Base-by-base conservation (phyloP, 2,797 vertebrate species). In the Acanthopagrus latus region DNA sequence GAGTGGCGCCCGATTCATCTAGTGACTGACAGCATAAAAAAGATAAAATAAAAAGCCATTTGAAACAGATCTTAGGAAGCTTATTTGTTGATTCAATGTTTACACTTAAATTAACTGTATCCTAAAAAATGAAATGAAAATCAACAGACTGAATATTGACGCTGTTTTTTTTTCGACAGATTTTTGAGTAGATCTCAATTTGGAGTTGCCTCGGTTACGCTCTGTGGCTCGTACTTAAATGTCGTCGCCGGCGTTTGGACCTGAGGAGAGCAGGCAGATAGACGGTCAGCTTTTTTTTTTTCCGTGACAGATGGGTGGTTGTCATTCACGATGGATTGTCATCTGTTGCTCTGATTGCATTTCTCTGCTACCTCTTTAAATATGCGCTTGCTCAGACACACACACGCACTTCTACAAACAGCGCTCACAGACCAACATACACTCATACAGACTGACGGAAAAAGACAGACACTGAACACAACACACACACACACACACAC, bases 361-460 rank as follows among this genome's bases (percentile, higher is more conserved):
- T 87, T 88, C 86, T 94, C 81, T 86, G 91, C 93, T 94, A 93
- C 93, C 93, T 93, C 93, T 91, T 88, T 81, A 72, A 90, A 85
- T 81, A 79, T 78, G 83, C 57, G 83, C 91, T 89, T 89, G 78
- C 72, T 88, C 79, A 58, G 11, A 74, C 67, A 83, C 86, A 83
- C 27, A 27, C 27, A 84, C 38, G 48, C 86, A 88, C 84, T 67
- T 64, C 64, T 72, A 80, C 13, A 75, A 25, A 46, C 75, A 60
- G 67, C 72, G 62, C 74, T 74, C 70, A 80, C 80, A 76, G 21
- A 62, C 47, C 2, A 78, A 85, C 71, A 71, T 9, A 54, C 58
- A 79, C 59, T 47, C 46, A 72, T 12, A 44, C 54, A 11, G 25
- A 78, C 62, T 68, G 65, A 82, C 68, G 57, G 60, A 76, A 75